Percentiles rank a stretch among this genome's conserved stretches.
These are phyloP conservation scores for Sturmia bella DNA, from an alignment of 2,888 invertebrate genomes.

Conservation along the genomic window DNA sequence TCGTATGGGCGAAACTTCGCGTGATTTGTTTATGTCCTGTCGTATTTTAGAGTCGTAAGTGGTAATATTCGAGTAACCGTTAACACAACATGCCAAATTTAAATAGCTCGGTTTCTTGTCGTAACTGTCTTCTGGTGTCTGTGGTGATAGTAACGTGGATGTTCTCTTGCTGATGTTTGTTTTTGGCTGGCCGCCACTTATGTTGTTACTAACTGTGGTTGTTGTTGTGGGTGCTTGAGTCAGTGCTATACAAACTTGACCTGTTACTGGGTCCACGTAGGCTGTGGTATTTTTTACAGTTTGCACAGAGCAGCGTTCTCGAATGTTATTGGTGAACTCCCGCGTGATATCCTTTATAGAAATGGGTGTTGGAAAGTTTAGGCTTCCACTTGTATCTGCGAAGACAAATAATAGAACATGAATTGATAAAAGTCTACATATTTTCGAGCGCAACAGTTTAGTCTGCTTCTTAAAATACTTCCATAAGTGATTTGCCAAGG, in stretches of 20 bases:
- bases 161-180: slow-evolving; percentile 15
- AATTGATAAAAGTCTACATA: neutral
- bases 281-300: slow-evolving; percentile 76
- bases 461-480: no score
- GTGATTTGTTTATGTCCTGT: slow-evolving; percentile 87
- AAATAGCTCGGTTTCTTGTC: slow-evolving; percentile 93
- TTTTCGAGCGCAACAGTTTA: neutral
- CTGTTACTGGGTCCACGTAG: slow-evolving; percentile 76
- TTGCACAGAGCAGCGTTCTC: slow-evolving; percentile 82
- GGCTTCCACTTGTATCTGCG: slow-evolving; percentile 84
- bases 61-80: slow-evolving; percentile 93
- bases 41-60: slow-evolving; percentile 92
- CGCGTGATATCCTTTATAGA: slow-evolving; percentile 84
- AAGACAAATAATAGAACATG: neutral
- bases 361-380: slow-evolving; percentile 85
- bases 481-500: no score
- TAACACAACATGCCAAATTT: slow-evolving; percentile 93
- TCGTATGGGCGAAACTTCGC: slow-evolving; percentile 88
- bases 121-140: slow-evolving; percentile 71
- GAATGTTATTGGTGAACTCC: slow-evolving; percentile 85
- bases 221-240: slow-evolving; percentile 63
- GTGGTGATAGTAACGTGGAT: slow-evolving; percentile 51
- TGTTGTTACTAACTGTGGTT: slow-evolving; percentile 48
- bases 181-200: slow-evolving; percentile 69
- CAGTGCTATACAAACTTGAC: slow-evolving; percentile 79